A percentile compares a stretch with the other conserved stretches of the same genome.
These are phyloP conservation scores for Catotricha subobsoleta DNA, from an alignment of 2,888 invertebrate species.

Conservation along the genomic window DNA sequence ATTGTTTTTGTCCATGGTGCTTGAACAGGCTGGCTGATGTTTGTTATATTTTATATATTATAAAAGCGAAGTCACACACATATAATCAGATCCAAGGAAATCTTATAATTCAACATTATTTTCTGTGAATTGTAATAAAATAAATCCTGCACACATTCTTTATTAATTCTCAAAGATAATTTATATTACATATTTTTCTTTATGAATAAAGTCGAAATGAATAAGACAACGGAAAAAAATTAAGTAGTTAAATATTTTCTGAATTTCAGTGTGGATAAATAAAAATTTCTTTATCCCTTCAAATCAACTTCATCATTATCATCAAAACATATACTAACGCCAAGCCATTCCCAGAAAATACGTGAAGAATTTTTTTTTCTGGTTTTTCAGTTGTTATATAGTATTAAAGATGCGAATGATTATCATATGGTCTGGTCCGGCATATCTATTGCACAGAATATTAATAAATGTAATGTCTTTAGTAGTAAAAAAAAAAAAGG, in stretches of 20 bases:
- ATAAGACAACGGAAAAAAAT: neutral
- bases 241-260: neutral
- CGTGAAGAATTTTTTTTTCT: constrained; percentile 3
- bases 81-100: too few relatives aligned
- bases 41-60: too few relatives aligned
- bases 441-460: neutral
- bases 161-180: neutral
- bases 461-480: neutral
- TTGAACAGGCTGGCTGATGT: too few relatives aligned
- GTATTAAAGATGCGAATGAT: neutral
- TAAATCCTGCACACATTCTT: too few relatives aligned
- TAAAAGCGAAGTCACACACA: too few relatives aligned
- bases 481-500: too few relatives aligned
- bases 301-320: neutral
- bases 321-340: neutral
- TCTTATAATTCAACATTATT: too few relatives aligned
- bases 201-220: neutral
- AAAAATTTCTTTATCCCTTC: neutral
- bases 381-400: too few relatives aligned
- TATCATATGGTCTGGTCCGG: neutral
- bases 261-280: neutral
- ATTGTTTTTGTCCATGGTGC: too few relatives aligned
- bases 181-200: neutral
- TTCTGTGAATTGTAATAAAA: too few relatives aligned
- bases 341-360: constrained; percentile 1